Evolutionary conservation across 2,797 vertebrate species (phyloP).

Genomic region (Microctenopoma steveboyesi): DNA sequence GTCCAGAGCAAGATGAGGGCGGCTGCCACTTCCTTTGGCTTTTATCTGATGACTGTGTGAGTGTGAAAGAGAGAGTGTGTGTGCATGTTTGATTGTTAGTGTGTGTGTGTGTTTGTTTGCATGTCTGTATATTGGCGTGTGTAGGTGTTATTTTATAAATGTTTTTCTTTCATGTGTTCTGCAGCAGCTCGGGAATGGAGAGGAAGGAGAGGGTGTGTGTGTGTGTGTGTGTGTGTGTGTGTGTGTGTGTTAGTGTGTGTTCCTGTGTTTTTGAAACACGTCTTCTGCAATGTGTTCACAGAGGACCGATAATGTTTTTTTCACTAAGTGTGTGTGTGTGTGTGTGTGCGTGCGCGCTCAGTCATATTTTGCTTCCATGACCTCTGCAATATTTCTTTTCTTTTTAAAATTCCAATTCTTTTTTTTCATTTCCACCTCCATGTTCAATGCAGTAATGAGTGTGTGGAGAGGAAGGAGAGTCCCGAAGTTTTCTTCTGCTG

Average conservation of each 20-base stretch:
- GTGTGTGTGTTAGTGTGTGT: constrained; percentile 21
- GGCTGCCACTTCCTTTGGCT: constrained; percentile 77
- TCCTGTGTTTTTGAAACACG: constrained; percentile 23
- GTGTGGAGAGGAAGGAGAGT: constrained; percentile 93
- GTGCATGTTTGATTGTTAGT: constrained; percentile 24
- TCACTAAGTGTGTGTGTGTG: background rate
- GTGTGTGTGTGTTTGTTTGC: constrained; percentile 26
- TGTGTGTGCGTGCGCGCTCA: background rate
- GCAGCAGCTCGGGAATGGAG: constrained; percentile 28
- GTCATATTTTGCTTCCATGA: constrained; percentile 15
- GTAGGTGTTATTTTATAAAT: constrained; percentile 63
- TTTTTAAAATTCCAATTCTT: background rate
- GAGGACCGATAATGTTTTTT: background rate
- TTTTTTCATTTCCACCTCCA: constrained; percentile 33
- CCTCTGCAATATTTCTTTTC: constrained; percentile 4
- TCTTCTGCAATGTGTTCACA: background rate
- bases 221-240: constrained; percentile 19
- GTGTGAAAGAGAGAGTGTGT: constrained; percentile 47
- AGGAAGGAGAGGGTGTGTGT: constrained; percentile 29
- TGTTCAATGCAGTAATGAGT: constrained; percentile 85
- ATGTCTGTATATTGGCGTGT: constrained; percentile 29
- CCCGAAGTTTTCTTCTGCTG: constrained; percentile 98
- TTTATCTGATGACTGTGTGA: constrained; percentile 73
- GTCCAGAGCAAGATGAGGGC: constrained; percentile 71
- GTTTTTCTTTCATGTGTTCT: constrained; percentile 54